A percentile compares a stretch with the other conserved stretches of the same genome.
These are phyloP conservation scores for Congeria kusceri DNA, from an alignment of 2,888 invertebrate genomes.

Conservation along the genomic window DNA sequence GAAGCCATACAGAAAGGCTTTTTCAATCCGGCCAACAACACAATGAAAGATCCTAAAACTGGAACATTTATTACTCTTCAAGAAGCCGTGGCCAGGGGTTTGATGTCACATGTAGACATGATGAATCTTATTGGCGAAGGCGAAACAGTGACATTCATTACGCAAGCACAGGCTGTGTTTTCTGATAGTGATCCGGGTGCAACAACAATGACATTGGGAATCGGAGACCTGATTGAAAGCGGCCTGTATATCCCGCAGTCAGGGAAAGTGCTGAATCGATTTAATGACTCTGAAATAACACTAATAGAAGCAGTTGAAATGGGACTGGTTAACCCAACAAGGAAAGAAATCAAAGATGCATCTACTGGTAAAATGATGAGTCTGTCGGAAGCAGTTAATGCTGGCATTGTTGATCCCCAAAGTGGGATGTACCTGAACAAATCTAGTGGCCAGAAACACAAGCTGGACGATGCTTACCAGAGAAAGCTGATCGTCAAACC, in stretches of 20 bases:
- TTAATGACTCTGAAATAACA: conserved; percentile 87
- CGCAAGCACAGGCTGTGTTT: conserved; percentile 80
- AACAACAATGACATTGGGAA: conserved; percentile 77
- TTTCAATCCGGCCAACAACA: conserved; percentile 93
- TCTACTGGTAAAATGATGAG: conserved; percentile 94
- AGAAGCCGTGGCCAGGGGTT: conserved; percentile 74
- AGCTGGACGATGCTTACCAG: conserved; percentile 93
- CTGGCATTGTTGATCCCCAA: conserved; percentile 92
- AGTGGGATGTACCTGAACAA: conserved; percentile 92
- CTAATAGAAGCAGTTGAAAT: conserved; percentile 90
- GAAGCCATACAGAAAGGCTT: conserved; percentile 97
- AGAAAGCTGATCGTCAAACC: conserved; percentile 87
- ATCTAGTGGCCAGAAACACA: conserved; percentile 90
- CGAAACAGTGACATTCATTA: conserved; percentile 78
- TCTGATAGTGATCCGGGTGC: conserved; percentile 71
- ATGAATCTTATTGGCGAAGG: conserved; percentile 76
- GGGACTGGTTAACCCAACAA: conserved; percentile 89
- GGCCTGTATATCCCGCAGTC: conserved; percentile 85
- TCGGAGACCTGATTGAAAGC: conserved; percentile 85
- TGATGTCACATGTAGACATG: conserved; percentile 75
- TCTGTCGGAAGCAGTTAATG: conserved; percentile 95
- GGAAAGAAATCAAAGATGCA: conserved; percentile 93
- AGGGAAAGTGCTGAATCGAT: conserved; percentile 86
- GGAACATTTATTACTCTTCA: conserved; percentile 89
- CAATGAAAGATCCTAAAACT: conserved; percentile 91